Base-by-base conservation (phyloP, 2,888 invertebrate species). In the Drosophila melanocephala region DNA sequence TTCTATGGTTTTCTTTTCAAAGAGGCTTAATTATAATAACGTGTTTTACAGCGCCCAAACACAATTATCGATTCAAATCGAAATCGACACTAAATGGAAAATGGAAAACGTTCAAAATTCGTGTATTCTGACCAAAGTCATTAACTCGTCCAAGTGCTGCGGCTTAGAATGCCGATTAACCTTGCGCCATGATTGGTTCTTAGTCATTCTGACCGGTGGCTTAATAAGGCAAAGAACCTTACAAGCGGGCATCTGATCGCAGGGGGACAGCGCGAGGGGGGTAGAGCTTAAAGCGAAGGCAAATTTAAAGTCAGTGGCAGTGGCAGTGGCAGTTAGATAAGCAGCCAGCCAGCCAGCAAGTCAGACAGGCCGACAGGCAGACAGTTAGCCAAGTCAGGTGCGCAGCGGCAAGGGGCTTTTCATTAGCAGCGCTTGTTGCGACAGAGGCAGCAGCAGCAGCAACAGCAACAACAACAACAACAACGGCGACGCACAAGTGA, bases 141-240 rank as follows among this genome's bases (percentile, higher is more conserved):
- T 86, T 86, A 86, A 79, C 62, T 79, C 74, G 83, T 76, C 73
- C 70, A 68, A 79, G 66, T 72, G 82, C 71, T 74, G 64, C 22
- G 80, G 72, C 81, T 84, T 86, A 89, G 88, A 86, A 87, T 88
- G 83, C 69, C 74, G 77, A 73, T 32, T 88, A 83, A 89, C 86
- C 88, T 86, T 86, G 86, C 57, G 62, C 71, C 75, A 74, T 87
- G 90, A 86, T 86, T 89, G 83, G 66, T 81, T 85, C 84, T 70
- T 66, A 73, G 68, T 69, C 75, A 72, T 22, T 5, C 53, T 71
- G 44, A 32, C 53, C 79, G 70, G 59, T 63, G 67, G 76, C 86
- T 81, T 82, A 84, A 82, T 82, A 84, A 79, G 83, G 81, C 90
- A 87, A 78, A 89, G 84, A 90, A 84, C 87, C 90, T 90, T 81